Conservation (phyloP, 1,140 invertebrate species). For the Diabrotica undecimpunctata region DNA sequence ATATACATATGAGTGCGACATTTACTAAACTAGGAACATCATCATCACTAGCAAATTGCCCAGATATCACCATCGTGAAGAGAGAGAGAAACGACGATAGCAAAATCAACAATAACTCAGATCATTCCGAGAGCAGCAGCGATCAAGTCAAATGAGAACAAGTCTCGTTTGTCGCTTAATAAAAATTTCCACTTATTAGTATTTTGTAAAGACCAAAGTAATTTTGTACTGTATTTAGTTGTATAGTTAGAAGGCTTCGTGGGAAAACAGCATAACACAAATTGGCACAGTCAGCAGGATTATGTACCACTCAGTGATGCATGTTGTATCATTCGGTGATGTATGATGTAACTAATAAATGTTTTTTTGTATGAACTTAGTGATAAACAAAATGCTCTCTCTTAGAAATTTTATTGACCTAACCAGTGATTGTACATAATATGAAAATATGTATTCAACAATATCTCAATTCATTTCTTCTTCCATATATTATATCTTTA, state of each 20-base stretch:
- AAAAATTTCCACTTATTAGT: conserved; percentile 42
- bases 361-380: too few relatives aligned
- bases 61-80: conserved; percentile 61
- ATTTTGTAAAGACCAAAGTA: conserved; percentile 49
- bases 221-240: conserved; percentile 41
- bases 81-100: conserved; percentile 53
- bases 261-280: too few relatives aligned
- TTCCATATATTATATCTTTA: too few relatives aligned
- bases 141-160: conserved; percentile 34
- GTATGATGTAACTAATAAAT: too few relatives aligned
- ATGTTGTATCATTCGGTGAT: too few relatives aligned
- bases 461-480: too few relatives aligned
- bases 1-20: too few relatives aligned
- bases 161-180: conserved; percentile 3
- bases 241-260: conserved; percentile 3
- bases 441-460: too few relatives aligned
- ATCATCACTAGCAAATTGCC: conserved; percentile 56
- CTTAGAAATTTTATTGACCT: too few relatives aligned
- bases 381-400: too few relatives aligned
- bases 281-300: too few relatives aligned
- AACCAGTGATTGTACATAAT: too few relatives aligned
- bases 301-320: background rate
- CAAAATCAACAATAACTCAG: conserved; percentile 48
- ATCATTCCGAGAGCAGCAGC: conserved; percentile 44
- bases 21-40: background rate